These are phyloP conservation scores for Numenius arquata DNA, from an alignment of 2,113 vertebrate species.

Conservation along the genomic window DNA sequence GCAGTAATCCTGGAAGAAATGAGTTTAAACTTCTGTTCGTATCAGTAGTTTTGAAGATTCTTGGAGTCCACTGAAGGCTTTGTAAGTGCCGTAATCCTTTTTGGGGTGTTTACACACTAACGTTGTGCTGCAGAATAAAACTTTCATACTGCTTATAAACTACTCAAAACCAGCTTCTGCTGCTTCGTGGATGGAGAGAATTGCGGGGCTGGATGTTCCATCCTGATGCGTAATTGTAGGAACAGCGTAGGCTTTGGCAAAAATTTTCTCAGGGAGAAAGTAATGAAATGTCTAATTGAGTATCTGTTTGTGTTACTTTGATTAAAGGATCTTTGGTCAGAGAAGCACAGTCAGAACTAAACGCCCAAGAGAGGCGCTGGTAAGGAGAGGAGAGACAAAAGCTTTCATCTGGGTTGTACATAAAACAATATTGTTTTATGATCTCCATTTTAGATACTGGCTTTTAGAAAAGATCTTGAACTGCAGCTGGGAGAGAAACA, in stretches of 20 bases:
- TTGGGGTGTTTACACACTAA: not conserved
- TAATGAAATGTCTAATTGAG: not conserved
- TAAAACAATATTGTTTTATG: not conserved
- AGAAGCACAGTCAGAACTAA: not conserved
- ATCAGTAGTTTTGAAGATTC: not conserved
- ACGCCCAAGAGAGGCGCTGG: not conserved
- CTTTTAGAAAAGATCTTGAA: not conserved
- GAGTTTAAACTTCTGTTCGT: not conserved
- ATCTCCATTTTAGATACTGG: not conserved
- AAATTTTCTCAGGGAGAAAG: not conserved
- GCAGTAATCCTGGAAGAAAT: not conserved
- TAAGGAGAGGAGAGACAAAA: not conserved
- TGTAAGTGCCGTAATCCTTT: not conserved
- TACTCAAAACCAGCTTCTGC: not conserved
- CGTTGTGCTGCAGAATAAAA: not conserved
- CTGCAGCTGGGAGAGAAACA: not conserved
- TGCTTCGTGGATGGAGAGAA: not conserved
- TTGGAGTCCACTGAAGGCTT: not conserved
- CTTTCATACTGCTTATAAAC: not conserved
- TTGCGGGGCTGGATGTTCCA: not conserved
- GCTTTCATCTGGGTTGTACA: not conserved
- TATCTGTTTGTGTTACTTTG: not conserved
- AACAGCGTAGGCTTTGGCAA: not conserved
- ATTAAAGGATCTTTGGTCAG: not conserved
- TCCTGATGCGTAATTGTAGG: not conserved